Evolutionary conservation across 1,140 invertebrate species (phyloP).

Genomic region (Sycophila sp.): DNA sequence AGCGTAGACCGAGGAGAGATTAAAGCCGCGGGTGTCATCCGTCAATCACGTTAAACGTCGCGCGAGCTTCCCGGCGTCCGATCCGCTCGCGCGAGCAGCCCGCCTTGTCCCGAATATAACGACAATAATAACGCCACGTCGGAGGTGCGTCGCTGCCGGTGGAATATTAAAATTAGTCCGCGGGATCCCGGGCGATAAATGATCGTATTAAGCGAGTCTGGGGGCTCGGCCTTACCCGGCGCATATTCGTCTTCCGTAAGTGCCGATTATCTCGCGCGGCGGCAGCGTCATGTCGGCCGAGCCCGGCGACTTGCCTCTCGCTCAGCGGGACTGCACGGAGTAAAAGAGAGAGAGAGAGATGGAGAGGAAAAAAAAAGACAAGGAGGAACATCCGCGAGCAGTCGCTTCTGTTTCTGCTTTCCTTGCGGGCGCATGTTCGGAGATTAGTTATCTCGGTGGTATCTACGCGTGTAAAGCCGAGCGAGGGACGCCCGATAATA

Average conservation of each 20-base stretch:
- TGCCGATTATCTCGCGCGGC: conserved; percentile 27
- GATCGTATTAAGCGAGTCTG: conserved; percentile 21
- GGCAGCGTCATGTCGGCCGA: conserved; percentile 4
- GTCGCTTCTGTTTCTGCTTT: neutral
- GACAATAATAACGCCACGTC: neutral
- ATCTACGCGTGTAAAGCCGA: neutral
- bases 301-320: neutral
- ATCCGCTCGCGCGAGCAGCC: too few relatives aligned
- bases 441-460: neutral
- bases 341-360: too few relatives aligned
- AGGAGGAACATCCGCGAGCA: neutral
- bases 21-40: neutral
- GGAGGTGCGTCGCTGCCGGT: neutral
- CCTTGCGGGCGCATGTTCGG: neutral
- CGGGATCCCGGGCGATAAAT: conserved; percentile 26
- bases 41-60: conserved; percentile 1
- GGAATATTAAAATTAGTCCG: conserved; percentile 27
- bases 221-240: neutral
- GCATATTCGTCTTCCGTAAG: conserved; percentile 28
- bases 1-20: too few relatives aligned
- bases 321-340: too few relatives aligned
- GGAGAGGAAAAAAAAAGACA: neutral
- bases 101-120: neutral
- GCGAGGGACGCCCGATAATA: neutral
- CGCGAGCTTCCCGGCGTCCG: too few relatives aligned